A percentile compares a stretch with the other conserved stretches of the same genome.
These are phyloP conservation scores for Littorina saxatilis DNA, from an alignment of 1,140 invertebrate species.

Conservation along the genomic window DNA sequence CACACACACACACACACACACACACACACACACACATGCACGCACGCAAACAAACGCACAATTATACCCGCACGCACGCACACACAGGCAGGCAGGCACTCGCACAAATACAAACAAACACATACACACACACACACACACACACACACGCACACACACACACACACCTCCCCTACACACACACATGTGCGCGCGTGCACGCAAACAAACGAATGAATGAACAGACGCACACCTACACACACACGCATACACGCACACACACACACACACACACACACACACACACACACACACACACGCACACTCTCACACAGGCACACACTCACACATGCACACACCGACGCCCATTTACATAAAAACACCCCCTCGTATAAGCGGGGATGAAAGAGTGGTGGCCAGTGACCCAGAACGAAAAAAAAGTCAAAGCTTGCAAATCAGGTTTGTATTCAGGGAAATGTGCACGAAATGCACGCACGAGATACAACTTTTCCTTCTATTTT, in stretches of 20 bases:
- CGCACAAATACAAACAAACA: slow-evolving; percentile 19
- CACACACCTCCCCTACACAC: slow-evolving; percentile 23
- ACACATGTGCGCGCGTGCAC: background rate
- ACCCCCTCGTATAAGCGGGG: too few relatives aligned
- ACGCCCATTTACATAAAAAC: background rate
- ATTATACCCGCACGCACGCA: background rate
- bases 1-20: too few relatives aligned
- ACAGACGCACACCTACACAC: background rate
- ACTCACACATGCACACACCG: background rate
- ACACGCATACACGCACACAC: background rate
- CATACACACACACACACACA: background rate
- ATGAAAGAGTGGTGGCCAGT: too few relatives aligned
- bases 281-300: slow-evolving; percentile 21
- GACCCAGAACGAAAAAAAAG: too few relatives aligned
- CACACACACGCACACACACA: background rate
- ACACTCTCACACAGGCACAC: slow-evolving; percentile 31
- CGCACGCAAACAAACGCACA: background rate
- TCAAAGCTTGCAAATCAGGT: too few relatives aligned
- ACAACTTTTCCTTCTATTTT: too few relatives aligned
- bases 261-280: slow-evolving; percentile 25
- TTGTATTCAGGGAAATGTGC: too few relatives aligned
- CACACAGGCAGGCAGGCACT: background rate
- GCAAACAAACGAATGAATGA: too few relatives aligned
- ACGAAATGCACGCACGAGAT: too few relatives aligned
- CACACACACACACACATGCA: background rate